phyloP scores from a whole-genome alignment of 2,797 vertebrate species.

The Meriones psammophilus region DNA sequence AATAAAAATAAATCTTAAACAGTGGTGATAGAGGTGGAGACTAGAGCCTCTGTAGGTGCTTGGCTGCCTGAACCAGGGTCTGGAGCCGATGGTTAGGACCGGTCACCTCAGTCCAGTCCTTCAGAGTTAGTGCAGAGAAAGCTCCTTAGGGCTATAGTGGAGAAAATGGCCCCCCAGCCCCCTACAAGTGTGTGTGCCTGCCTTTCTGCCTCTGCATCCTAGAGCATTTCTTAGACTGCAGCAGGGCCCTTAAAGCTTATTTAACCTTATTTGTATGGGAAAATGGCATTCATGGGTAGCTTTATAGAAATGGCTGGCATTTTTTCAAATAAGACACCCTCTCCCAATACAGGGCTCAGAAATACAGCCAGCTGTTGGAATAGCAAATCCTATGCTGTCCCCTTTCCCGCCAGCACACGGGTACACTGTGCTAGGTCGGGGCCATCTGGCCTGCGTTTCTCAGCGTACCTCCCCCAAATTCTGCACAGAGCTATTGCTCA shows the following conservation, averaged over 20 bases:
- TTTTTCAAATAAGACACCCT: background rate
- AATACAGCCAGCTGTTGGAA: background rate
- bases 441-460: background rate
- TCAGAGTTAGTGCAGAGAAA: background rate
- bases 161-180: background rate
- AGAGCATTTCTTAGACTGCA: background rate
- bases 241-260: background rate
- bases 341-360: background rate
- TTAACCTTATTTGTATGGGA: background rate
- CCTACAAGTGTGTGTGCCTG: background rate
- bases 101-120: background rate
- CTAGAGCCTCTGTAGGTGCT: background rate
- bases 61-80: background rate
- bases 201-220: background rate
- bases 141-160: background rate
- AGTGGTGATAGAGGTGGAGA: background rate
- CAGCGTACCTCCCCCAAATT: background rate
- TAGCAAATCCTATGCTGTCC: background rate
- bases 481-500: background rate
- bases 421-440: background rate
- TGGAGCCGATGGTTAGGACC: accelerated
- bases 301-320: background rate
- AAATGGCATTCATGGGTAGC: background rate
- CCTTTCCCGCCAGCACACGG: accelerated
- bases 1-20: background rate